Evolutionary conservation across 2,797 vertebrate genomes (phyloP), one percentile per base, ranked within the genome.

Genomic region (Falco novaeseelandiae): DNA sequence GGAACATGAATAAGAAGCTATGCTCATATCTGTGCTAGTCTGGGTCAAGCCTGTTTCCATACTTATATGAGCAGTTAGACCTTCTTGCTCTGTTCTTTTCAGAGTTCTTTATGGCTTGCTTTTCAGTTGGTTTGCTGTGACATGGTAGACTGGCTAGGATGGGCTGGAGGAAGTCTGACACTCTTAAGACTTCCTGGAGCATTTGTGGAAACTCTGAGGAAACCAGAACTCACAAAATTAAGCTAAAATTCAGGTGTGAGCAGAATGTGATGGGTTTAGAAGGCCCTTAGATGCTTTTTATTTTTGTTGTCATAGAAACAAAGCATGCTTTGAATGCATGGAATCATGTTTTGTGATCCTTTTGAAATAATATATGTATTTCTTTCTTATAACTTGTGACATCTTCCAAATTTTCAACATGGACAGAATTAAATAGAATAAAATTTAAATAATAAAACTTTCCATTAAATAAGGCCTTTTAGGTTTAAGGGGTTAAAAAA

Each of bases 21-120:
- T 36, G 10, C 15, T 54, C 12, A 30, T 58, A 44, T 1, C 4
- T 69, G 30, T 51, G 29, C 16, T 20, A 49, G 36, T 4, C 0
- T 67, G 30, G 19, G 25, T 6, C 51, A 88, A 69, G 1, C 3
- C 27, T 55, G 8, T 51, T 90, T 79, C 32, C 16, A 5, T 19
- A 23, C 51, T 58, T 63, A 22, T 17, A 4, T 16, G 15, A 54
- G 21, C 30, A 65, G 8, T 9, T 83, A 36, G 46, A 44, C 22
- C 20, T 67, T 9, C 58, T 81, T 87, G 14, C 32, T 65, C 40
- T 48, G 7, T 38, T 71, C 22, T 65, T 76, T 67, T 55, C 32
- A 72, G 19, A 34, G 34, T 34, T 34, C 34, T 34, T 32, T 63
- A 19, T 12, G 12, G 7, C 25, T 94, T 52, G 6, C 6, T 58